Percentiles rank a stretch among this genome's conserved stretches.
Conservation (phyloP, 2,888 invertebrate species). For the Pimpla rufipes region DNA sequence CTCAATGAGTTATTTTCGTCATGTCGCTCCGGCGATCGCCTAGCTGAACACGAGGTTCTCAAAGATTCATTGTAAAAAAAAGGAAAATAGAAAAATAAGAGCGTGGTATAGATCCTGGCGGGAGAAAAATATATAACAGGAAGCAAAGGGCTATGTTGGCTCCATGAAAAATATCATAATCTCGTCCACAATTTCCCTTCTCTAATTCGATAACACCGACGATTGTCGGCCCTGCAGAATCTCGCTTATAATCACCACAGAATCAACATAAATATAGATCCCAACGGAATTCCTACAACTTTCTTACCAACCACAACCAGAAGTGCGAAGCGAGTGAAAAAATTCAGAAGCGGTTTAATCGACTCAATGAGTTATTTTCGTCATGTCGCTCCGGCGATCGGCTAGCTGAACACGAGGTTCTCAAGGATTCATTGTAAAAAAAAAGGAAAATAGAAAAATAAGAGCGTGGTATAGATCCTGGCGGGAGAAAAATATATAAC, state of each 20-base stretch:
- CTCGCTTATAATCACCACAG: slow-evolving; percentile 46
- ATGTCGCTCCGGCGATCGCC: neutral
- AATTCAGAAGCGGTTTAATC: no score
- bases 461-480: no score
- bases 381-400: no score
- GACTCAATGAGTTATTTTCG: no score
- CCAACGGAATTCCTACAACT: neutral
- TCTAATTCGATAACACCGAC: slow-evolving; percentile 56
- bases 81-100: no score
- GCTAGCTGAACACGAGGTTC: no score
- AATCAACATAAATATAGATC: slow-evolving; percentile 3
- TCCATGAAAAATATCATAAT: slow-evolving; percentile 54
- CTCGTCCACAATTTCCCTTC: slow-evolving; percentile 53
- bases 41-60: neutral
- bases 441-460: neutral
- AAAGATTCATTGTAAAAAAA: neutral
- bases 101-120: no score
- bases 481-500: neutral
- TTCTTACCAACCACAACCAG: no score
- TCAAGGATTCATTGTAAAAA: neutral
- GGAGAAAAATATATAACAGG: no score
- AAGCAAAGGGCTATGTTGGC: no score
- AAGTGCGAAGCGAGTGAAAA: no score
- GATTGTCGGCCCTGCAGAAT: slow-evolving; percentile 4
- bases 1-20: slow-evolving; percentile 30